Evolutionary conservation across 1,140 invertebrate species (phyloP), one percentile per base, ranked within the genome.

Genomic region (Periplaneta americana): DNA sequence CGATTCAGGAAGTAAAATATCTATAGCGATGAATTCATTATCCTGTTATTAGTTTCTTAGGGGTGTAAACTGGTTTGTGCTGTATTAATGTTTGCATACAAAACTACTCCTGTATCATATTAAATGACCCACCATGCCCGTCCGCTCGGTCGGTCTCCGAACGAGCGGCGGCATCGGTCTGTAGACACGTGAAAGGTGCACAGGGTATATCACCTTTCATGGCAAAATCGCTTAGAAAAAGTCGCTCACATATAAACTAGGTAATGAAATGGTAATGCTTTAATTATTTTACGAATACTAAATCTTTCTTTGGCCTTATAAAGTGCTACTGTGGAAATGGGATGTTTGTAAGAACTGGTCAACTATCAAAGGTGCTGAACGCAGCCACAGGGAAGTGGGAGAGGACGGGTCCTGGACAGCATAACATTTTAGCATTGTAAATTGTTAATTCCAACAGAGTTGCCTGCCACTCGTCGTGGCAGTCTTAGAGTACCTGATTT

Each of bases 291-390:
- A 66, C 28, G 22, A 79, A 79, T 82, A 79, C 35, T 82, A 74
- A 74, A 79, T 82, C 78, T 74, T 77, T 66, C 76, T 79, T 82
- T 82, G 81, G 81, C 81, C 81, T 82, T 82, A 82, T 35, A 74
- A 79, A 75, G 74, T 57, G 80, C 34, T 80, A 80, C 48, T 75
- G 74, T 75, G 80, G 80, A 80, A 80, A 48, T 74, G 80, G 28
- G 32, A 74, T 35, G 66, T 66, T 66, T 66, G 34, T 75, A 80
- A 80, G 35, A 48, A 66, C 31, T 80, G 80, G 78, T 57, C 35
- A n/a, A n/a, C n/a, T n/a, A 34, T 37, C 34, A 32, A 79, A 79
- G 78, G 80, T 80, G 80, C 80, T 80, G 80, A 74, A 74, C 28
- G 35, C 28, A 36, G 28, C 31, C 36, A 36, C 76, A 78, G 36